A percentile compares a stretch with the other conserved stretches of the same genome.
Conservation (phyloP, 2,797 vertebrate genomes). For the Natrix natrix region DNA sequence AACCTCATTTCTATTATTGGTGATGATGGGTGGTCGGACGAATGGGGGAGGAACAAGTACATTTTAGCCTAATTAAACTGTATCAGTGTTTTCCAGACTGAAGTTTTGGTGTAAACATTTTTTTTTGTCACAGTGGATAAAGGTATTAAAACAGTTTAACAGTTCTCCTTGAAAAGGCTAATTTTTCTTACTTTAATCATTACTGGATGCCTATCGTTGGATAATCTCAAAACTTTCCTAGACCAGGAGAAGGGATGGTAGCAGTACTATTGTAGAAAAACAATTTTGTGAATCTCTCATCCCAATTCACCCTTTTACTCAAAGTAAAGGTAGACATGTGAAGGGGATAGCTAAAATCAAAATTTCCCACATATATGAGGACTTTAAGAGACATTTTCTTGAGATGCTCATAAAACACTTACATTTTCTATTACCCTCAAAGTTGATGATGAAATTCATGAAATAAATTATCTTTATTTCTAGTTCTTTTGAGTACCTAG, state of each 20-base stretch:
- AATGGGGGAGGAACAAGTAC: neutral
- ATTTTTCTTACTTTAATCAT: neutral
- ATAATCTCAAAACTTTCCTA: neutral
- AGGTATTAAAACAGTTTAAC: neutral
- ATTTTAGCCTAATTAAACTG: neutral
- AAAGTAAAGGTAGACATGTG: neutral
- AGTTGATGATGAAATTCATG: neutral
- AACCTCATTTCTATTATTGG: neutral
- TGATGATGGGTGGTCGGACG: neutral
- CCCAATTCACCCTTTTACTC: neutral
- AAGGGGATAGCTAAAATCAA: neutral
- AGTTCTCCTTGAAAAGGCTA: neutral
- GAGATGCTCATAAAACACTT: neutral
- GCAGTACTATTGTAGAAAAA: neutral
- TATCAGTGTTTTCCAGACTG: neutral
- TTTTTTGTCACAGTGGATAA: neutral
- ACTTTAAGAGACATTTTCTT: neutral
- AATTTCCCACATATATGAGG: neutral
- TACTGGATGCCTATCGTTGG: neutral
- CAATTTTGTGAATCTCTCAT: neutral
- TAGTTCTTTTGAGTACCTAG: neutral
- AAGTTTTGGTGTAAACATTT: neutral
- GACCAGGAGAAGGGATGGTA: neutral
- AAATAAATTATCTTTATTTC: neutral
- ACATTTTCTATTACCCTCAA: neutral